Evolutionary conservation across 2,888 invertebrate species (phyloP).

Genomic region (Reticulitermes lucifugus): DNA sequence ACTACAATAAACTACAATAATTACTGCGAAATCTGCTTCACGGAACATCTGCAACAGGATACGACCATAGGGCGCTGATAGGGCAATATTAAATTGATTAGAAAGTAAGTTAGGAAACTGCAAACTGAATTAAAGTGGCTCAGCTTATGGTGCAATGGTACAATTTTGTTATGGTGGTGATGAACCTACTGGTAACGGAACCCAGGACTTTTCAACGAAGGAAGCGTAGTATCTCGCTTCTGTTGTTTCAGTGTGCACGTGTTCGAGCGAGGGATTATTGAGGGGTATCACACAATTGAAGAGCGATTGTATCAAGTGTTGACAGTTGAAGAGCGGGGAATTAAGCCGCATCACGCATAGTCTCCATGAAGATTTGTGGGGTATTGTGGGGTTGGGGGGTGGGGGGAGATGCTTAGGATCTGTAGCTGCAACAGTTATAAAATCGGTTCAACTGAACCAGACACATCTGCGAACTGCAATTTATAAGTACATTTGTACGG

Average conservation of each 20-base stretch:
- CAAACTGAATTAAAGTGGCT: too few species aligned
- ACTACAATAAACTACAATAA: not conserved
- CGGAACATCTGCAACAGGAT: not conserved
- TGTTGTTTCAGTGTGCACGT: conserved; percentile 18
- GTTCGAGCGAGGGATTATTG: conserved; percentile 12
- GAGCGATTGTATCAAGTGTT: conserved; percentile 37
- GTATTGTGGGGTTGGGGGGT: not conserved
- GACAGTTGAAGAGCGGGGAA: conserved; percentile 30
- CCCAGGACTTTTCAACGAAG: not conserved
- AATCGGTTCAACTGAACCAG: too few species aligned
- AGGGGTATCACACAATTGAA: conserved; percentile 20
- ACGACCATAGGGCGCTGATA: not conserved
- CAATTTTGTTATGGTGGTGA: not conserved
- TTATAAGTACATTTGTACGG: too few species aligned
- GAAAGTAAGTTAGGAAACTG: too few species aligned
- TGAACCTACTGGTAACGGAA: not conserved
- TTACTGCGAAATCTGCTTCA: not conserved
- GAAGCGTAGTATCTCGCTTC: not conserved
- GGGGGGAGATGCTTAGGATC: too few species aligned
- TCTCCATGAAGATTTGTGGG: not conserved
- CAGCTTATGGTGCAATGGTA: too few species aligned
- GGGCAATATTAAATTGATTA: too few species aligned
- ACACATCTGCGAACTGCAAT: too few species aligned
- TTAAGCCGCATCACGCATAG: conserved; percentile 25
- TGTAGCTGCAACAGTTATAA: too few species aligned